Evolutionary conservation across 2,888 invertebrate genomes (phyloP).

Genomic region (Idaea dimidiata): DNA sequence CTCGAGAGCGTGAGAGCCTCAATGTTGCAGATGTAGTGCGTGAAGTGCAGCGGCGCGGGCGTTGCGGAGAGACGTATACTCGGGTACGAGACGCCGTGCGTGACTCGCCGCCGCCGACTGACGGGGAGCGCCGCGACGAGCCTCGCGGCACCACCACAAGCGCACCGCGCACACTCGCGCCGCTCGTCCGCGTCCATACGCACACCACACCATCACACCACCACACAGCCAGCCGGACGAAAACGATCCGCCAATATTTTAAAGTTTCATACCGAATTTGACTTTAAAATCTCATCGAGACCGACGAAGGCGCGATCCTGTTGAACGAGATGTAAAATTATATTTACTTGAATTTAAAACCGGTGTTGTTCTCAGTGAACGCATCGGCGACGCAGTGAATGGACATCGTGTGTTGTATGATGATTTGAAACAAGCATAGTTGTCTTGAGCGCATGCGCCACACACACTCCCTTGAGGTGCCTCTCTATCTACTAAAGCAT

Average conservation of each 20-base stretch:
- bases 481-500: conserved; percentile 41
- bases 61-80: conserved; percentile 46
- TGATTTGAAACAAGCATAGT: conserved; percentile 42
- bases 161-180: conserved; percentile 63
- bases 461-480: conserved; percentile 54
- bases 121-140: conserved; percentile 74
- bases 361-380: conserved; percentile 46
- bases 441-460: conserved; percentile 68
- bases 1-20: conserved; percentile 73
- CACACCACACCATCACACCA: conserved; percentile 44
- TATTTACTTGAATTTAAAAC: conserved; percentile 61
- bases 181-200: conserved; percentile 35
- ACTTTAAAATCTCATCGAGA: conserved; percentile 71
- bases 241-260: conserved; percentile 60
- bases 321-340: conserved; percentile 47
- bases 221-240: conserved; percentile 35
- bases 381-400: conserved; percentile 73
- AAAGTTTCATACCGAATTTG: conserved; percentile 73
- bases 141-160: conserved; percentile 66
- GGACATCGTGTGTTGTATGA: conserved; percentile 34
- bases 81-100: conserved; percentile 71
- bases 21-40: conserved; percentile 62
- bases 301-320: conserved; percentile 53
- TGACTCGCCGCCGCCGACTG: conserved; percentile 79
- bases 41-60: conserved; percentile 47